These are phyloP conservation scores for Leucophora obtusa DNA, from an alignment of 2,888 invertebrate genomes.

Conservation along the genomic window DNA sequence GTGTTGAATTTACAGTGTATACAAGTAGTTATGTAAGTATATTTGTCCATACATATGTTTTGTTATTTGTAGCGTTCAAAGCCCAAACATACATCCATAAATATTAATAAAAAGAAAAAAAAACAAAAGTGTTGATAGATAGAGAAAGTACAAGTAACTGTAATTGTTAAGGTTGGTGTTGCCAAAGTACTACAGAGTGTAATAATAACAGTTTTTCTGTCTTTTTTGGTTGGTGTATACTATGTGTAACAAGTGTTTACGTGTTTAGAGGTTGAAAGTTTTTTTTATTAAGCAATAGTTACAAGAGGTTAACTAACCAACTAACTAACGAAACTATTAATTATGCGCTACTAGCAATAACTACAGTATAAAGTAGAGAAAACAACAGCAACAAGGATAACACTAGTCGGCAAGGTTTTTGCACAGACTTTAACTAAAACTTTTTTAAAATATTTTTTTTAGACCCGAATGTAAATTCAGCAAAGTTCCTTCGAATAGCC, in stretches of 20 bases:
- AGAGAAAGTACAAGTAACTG: not conserved
- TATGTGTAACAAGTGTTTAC: constrained; percentile 15
- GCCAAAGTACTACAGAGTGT: not conserved
- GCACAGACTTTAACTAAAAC: too few species aligned
- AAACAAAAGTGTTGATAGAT: not conserved
- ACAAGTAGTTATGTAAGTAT: not conserved
- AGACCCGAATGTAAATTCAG: too few species aligned
- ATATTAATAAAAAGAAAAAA: not conserved
- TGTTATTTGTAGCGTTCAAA: not conserved
- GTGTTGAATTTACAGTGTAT: not conserved
- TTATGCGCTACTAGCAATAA: not conserved
- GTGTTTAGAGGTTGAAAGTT: not conserved
- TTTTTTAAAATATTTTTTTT: too few species aligned
- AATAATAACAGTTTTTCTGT: not conserved
- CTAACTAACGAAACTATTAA: not conserved
- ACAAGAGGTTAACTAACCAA: constrained; percentile 5
- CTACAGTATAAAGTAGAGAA: not conserved
- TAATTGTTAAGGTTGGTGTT: not conserved
- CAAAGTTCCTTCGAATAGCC: too few species aligned
- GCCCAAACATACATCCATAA: not conserved
- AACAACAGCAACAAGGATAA: not conserved
- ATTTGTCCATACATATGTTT: not conserved
- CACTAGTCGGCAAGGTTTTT: too few species aligned
- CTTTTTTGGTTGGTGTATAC: not conserved
- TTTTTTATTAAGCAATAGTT: not conserved